Conservation (phyloP, 1,140 invertebrate species). For the Lasaia peninsularis region DNA sequence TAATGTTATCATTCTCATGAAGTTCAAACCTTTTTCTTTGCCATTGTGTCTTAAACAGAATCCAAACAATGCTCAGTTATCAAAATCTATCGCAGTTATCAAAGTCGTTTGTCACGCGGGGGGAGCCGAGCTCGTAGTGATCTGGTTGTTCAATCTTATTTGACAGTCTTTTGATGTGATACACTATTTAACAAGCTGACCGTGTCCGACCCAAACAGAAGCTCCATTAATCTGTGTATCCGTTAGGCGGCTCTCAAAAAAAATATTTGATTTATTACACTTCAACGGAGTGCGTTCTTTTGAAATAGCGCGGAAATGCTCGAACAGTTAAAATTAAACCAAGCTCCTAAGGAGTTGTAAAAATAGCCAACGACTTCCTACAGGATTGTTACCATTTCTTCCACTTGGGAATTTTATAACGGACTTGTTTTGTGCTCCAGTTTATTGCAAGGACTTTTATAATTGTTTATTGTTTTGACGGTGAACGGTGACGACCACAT, state of each 20-base stretch:
- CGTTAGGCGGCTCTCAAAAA: neutral
- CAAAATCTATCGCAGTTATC: too few relatives aligned
- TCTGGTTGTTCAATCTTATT: neutral
- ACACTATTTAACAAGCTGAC: neutral
- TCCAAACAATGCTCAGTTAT: too few relatives aligned
- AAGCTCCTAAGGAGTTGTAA: neutral
- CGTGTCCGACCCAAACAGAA: neutral
- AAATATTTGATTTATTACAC: conserved; percentile 3
- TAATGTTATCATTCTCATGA: too few relatives aligned
- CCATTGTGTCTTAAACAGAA: too few relatives aligned
- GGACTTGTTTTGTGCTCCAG: neutral
- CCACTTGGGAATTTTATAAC: neutral
- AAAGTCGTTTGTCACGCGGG: too few relatives aligned
- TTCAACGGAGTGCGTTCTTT: neutral
- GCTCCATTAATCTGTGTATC: neutral
- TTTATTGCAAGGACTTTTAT: neutral
- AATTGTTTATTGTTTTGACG: too few relatives aligned
- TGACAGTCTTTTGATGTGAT: neutral
- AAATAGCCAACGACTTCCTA: conserved; percentile 6
- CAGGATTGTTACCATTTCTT: conserved; percentile 10
- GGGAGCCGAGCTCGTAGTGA: too few relatives aligned
- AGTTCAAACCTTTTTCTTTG: too few relatives aligned
- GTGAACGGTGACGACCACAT: neutral
- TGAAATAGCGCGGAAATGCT: conserved; percentile 7
- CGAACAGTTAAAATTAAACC: conserved; percentile 2